Evolutionary conservation across 2,888 invertebrate genomes (phyloP).

Genomic region (Sphinx pinastri): DNA sequence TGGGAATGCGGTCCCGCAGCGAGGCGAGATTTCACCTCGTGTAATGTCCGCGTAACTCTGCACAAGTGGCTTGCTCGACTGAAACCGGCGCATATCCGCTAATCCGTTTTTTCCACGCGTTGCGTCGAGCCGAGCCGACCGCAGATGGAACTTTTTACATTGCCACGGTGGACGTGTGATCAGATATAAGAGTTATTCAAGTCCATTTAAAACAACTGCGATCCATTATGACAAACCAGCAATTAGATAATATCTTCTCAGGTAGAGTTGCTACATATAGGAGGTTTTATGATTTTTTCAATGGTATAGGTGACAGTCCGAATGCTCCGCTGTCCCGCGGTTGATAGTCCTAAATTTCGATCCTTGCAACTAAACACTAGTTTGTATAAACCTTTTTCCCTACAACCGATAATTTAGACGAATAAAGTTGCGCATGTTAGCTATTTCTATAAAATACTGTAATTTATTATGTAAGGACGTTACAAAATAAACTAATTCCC

Average conservation of each 20-base stretch:
- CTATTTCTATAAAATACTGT: neutral
- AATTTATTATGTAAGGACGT: neutral
- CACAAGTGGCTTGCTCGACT: slow-evolving; percentile 40
- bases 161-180: no score
- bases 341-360: no score
- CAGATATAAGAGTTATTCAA: neutral
- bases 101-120: slow-evolving; percentile 7
- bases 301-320: no score
- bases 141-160: neutral
- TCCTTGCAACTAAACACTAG: no score
- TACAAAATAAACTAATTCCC: slow-evolving; percentile 7
- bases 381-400: no score
- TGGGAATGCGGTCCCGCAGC: slow-evolving; percentile 25
- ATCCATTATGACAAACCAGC: neutral
- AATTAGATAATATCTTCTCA: no score
- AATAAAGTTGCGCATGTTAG: no score
- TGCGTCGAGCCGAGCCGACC: neutral
- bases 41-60: slow-evolving; percentile 38
- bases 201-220: neutral
- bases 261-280: no score
- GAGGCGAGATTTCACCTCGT: slow-evolving; percentile 43
- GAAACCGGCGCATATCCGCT: slow-evolving; percentile 36
- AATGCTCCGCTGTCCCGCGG: no score
- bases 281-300: no score
- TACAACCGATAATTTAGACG: no score